Base-by-base conservation (phyloP, 2,113 vertebrate genomes). In the Sapayoa aenigma region DNA sequence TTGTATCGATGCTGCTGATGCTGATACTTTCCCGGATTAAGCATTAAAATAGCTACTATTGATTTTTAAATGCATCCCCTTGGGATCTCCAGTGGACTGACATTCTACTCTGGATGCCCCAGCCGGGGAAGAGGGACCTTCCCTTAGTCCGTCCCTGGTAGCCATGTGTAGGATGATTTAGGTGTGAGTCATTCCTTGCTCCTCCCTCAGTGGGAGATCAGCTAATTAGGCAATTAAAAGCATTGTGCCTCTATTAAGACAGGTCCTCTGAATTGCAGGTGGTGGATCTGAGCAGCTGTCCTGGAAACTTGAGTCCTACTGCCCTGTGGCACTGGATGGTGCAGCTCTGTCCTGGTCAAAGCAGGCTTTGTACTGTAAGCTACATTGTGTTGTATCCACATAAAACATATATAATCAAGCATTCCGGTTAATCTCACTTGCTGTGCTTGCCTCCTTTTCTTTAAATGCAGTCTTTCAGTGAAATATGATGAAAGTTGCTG, bases 51-150 rank as follows among this genome's bases (percentile, higher is more conserved):
- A 90, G 28, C 28, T 37, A 52, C 37, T 84, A 56, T 94, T 67
- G 95, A 89, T 91, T 95, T 91, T 92, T 94, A 93, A 92, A 88
- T 95, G 73, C n/a, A 35, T 78, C 31, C 72, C 25, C 11, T 56
- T 67, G 65, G 82, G 87, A 82, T 41, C 42, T 72, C 22, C 37
- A 25, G 22, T 1, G 15, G 58, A 12, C 3, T 19, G 72, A 79
- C 6, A 9, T 59, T 92, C 24, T 23, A 23, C 9, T 72, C 30
- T 75, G 60, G 42, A 39, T 55, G 50, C 37, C 92, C 5, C 78
- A 65, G 47, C 37, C 2, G 2, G 39, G 14, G 21, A 68, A 67
- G 65, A 42, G 42, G 35, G 50, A 49, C 33, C 27, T 84, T 42
- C 21, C 8, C 66, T 42, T 3, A 2, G 24, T 72, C 49, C 31